Conservation (phyloP, 2,888 invertebrate genomes). For the Euproctis similis region DNA sequence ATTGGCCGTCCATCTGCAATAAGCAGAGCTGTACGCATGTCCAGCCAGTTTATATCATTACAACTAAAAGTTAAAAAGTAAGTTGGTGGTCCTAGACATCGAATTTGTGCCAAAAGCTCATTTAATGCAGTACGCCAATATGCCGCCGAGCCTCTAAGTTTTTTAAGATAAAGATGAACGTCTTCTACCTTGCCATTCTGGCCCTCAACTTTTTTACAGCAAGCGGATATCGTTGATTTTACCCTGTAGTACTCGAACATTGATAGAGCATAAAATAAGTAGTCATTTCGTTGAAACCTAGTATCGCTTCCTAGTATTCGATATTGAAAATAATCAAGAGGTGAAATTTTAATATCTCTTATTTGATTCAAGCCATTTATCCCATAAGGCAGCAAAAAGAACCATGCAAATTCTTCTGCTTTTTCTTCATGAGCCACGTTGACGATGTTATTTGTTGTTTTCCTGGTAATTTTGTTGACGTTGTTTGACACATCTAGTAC, state of each 20-base stretch:
- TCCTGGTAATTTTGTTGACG: constrained; percentile 7
- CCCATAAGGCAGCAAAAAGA: constrained; percentile 19
- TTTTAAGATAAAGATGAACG: too few species aligned
- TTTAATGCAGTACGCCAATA: constrained; percentile 1
- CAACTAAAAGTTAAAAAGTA: too few species aligned
- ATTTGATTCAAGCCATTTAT: constrained; percentile 9
- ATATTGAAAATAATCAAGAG: constrained; percentile 2
- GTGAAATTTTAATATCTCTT: neutral
- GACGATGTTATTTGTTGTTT: constrained; percentile 19
- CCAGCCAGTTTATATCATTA: constrained; percentile 2
- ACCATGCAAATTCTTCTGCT: constrained; percentile 26
- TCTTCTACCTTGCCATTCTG: neutral
- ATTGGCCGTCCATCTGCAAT: neutral
- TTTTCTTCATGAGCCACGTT: constrained; percentile 12
- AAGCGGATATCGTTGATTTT: neutral
- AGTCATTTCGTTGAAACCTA: neutral
- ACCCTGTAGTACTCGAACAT: too few species aligned
- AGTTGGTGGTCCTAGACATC: constrained; percentile 3
- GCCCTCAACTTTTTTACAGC: neutral
- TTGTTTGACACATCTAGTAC: constrained; percentile 2
- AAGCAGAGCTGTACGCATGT: neutral
- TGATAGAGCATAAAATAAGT: neutral
- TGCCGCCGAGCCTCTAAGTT: neutral
- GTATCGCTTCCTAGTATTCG: neutral
- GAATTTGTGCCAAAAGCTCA: constrained; percentile 1